Conservation (phyloP, 2,113 vertebrate species). For the Centropus unirufus region DNA sequence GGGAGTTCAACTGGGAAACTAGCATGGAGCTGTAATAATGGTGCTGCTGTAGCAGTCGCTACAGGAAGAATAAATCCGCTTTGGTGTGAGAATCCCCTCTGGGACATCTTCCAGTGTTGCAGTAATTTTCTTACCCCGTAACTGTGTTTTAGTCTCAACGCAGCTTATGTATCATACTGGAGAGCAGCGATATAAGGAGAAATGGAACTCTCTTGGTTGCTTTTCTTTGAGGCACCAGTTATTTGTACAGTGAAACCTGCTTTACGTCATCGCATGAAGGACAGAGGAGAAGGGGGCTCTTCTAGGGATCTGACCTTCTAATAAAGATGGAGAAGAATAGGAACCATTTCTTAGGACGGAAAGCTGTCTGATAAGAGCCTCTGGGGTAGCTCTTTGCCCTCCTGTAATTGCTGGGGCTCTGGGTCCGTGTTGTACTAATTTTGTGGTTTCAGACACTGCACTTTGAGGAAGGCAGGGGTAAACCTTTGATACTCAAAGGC, state of each 20-base stretch:
- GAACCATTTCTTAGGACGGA: not conserved
- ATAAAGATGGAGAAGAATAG: not conserved
- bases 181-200: not conserved
- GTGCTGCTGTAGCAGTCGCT: not conserved
- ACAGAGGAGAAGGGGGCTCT: not conserved
- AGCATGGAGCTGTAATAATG: not conserved
- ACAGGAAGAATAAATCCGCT: not conserved
- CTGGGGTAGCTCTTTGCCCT: not conserved
- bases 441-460: not conserved
- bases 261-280: not conserved
- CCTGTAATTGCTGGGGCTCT: not conserved
- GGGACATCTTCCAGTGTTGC: not conserved
- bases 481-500: not conserved
- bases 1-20: not conserved
- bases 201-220: not conserved
- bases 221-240: not conserved
- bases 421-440: not conserved
- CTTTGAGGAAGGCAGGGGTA: not conserved
- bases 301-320: not conserved
- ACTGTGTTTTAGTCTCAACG: not conserved
- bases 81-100: not conserved
- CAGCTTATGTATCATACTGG: not conserved
- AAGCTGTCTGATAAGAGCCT: not conserved
- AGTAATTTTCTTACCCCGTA: not conserved
- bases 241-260: accelerated